Percentiles rank a stretch among this genome's conserved stretches.
Conservation (phyloP, 2,888 invertebrate species). For the Mimachlamys varia region DNA sequence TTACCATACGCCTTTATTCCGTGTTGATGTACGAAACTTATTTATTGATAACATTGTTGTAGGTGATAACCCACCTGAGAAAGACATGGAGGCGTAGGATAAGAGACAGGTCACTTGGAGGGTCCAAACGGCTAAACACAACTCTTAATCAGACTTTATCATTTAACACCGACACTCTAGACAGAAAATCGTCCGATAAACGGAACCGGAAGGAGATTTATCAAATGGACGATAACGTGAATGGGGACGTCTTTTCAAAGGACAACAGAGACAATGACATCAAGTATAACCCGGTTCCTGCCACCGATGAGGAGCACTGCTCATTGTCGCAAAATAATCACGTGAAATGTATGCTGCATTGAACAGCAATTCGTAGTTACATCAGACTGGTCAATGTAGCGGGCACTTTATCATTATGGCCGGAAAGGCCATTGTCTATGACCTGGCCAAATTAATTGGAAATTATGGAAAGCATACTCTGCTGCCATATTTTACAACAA, state of each 20-base stretch:
- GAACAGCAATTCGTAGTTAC: not conserved
- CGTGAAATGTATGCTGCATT: not conserved
- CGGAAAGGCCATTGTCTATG: not conserved
- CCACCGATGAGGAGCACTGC: not conserved
- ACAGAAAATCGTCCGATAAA: not conserved
- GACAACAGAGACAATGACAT: not conserved
- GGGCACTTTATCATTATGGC: not conserved
- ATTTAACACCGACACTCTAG: slow-evolving; percentile 36
- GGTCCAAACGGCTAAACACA: not conserved
- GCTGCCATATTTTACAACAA: not conserved
- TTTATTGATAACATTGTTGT: not conserved
- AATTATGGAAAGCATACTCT: not conserved
- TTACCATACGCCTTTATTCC: too few relatives aligned
- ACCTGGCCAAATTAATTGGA: not conserved
- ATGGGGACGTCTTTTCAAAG: not conserved
- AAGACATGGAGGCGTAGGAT: slow-evolving; percentile 53
- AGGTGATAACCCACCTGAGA: slow-evolving; percentile 61
- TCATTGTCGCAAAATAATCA: not conserved
- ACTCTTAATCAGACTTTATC: slow-evolving; percentile 37
- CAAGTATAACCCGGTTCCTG: not conserved
- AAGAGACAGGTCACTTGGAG: slow-evolving; percentile 39
- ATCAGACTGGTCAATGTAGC: not conserved
- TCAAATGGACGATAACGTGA: not conserved
- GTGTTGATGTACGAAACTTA: too few relatives aligned
- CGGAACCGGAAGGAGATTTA: slow-evolving; percentile 17